phyloP scores from a whole-genome alignment of 30 jellyfish, hydroid and myxozoan species.

The Turritopsis dohrnii region DNA sequence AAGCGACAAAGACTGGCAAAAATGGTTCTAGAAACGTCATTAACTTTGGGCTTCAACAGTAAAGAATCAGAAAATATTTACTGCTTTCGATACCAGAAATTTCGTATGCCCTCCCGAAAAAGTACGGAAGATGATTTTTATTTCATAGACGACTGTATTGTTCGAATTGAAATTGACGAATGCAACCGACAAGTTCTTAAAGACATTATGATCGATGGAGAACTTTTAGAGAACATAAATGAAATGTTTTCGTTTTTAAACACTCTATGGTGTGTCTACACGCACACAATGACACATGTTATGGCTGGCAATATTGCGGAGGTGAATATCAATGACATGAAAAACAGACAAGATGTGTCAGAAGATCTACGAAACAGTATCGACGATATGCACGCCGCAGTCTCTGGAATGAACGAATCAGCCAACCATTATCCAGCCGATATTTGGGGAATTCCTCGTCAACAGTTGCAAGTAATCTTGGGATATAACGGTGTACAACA shows the following conservation, averaged over 20 bases:
- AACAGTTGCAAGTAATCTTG: neutral
- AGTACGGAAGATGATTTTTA: neutral
- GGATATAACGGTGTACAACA: constrained; percentile 21
- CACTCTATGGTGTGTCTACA: constrained; percentile 21
- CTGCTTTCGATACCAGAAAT: neutral
- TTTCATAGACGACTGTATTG: neutral
- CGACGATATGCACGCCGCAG: constrained; percentile 24
- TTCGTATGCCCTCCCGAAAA: neutral
- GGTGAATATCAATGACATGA: neutral
- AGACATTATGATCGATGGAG: neutral
- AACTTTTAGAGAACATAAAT: neutral
- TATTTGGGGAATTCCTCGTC: constrained; percentile 26
- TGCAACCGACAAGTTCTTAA: neutral
- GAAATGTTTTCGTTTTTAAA: neutral
- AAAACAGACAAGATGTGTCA: neutral
- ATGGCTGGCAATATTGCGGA: constrained; percentile 25
- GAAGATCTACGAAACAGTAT: constrained; percentile 8
- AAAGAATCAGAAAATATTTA: neutral
- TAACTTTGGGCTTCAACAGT: neutral
- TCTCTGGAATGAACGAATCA: constrained; percentile 27
- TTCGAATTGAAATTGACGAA: neutral
- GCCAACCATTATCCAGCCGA: constrained; percentile 32
- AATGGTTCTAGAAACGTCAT: constrained; percentile 18
- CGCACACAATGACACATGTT: constrained; percentile 23
- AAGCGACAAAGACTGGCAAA: constrained; percentile 22